phyloP scores from a whole-genome alignment of 2,113 vertebrate species.

The Chiloscyllium plagiosum region DNA sequence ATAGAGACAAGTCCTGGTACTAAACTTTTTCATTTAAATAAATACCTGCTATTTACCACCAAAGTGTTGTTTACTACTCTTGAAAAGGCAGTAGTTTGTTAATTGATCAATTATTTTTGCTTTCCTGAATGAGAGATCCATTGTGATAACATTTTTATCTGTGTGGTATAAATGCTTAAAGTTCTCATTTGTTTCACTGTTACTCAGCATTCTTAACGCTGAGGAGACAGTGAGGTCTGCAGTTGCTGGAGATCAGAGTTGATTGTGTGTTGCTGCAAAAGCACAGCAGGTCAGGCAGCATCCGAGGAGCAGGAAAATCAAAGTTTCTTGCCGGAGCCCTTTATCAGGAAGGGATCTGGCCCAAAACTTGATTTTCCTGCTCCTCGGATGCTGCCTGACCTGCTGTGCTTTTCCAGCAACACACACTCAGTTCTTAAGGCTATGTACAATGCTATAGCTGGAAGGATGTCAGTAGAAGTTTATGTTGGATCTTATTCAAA shows the following conservation, averaged over 20 bases:
- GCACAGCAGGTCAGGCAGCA: too few species aligned
- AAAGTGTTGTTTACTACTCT: constrained; percentile 42
- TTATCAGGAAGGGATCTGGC: too few species aligned
- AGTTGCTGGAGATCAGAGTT: too few species aligned
- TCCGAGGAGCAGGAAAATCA: too few species aligned
- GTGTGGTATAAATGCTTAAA: not conserved
- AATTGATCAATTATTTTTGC: not conserved
- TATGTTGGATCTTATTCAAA: not conserved
- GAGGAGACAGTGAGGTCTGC: too few species aligned
- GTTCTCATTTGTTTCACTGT: not conserved
- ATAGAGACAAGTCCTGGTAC: constrained; percentile 81
- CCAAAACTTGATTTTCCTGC: too few species aligned
- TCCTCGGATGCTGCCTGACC: too few species aligned
- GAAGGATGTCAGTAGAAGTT: not conserved
- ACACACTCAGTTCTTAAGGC: not conserved
- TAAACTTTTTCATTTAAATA: constrained; percentile 90
- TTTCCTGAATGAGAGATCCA: not conserved
- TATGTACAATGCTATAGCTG: not conserved
- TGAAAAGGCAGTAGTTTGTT: not conserved
- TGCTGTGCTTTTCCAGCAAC: too few species aligned
- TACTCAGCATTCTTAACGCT: too few species aligned
- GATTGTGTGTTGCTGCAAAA: too few species aligned
- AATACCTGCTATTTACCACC: constrained; percentile 96
- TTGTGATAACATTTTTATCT: not conserved
- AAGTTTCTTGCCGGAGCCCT: too few species aligned